Base-by-base conservation (phyloP, 2,113 vertebrate genomes). In the Sigmodon hispidus region DNA sequence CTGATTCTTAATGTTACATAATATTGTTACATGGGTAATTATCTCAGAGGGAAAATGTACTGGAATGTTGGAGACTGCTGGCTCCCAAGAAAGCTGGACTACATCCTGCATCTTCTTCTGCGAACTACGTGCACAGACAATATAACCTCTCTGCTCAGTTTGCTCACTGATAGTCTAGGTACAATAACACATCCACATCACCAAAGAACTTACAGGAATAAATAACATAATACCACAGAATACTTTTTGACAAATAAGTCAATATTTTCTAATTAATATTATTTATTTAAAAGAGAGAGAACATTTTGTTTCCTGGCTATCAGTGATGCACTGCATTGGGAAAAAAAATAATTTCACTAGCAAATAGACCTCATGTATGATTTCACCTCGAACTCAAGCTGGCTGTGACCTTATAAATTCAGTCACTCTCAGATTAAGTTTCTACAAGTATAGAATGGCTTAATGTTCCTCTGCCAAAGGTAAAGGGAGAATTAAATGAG, bases 401-500 rank as follows among this genome's bases (percentile, higher is more conserved):
- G 17, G 1, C 10, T 70, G 0, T 65, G 43, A 76, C 21, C 52
- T 81, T 94, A n/a, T 9, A 36, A 36, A 63, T 36, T 79, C 15
- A 84, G 84, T 22, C 22, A 92, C 8, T 22, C 63, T 76, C 15
- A 80, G 12, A 0, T 86, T 85, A 13, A 81, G 52, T 81, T 83
- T 91, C 45, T 50, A 91, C 31, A 75, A 16, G 15, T 87, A 5
- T 21, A 69, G 6, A 90, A 70, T 86, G 10, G 4, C 29, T 81
- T 61, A 87, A 26, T 16, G 75, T 1, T 40, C 3, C 22, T 86
- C 4, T 93, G 43, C 26, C 48, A 84, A 4, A 79, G 19, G 9
- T 80, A 36, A 86, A 7, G 5, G 63, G 29, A 85, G 11, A 93
- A 93, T 63, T 92, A 40, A 94, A 67, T 93, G 65, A 94, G 50